Conservation (phyloP, 2,888 invertebrate species). For the Disparrhopalites patrizii region DNA sequence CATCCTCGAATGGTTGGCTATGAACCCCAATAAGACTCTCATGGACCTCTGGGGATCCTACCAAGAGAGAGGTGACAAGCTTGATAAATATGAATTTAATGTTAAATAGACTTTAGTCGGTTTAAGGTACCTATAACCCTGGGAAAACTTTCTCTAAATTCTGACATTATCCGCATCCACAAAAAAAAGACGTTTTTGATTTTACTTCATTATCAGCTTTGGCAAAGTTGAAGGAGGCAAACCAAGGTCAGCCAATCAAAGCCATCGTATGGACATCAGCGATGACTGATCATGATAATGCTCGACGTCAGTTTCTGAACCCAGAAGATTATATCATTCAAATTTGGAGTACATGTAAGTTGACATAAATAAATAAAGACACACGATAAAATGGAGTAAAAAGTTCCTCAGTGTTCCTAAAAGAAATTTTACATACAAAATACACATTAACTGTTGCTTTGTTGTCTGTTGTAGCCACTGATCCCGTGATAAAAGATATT, state of each 20-base stretch:
- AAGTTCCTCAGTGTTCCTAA: too few relatives aligned
- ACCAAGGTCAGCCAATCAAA: conserved; percentile 58
- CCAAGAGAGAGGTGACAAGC: conserved; percentile 33
- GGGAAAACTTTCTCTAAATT: not conserved
- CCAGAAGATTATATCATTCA: conserved; percentile 76
- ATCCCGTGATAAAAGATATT: conserved; percentile 59
- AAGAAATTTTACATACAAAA: not conserved
- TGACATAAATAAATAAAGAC: too few relatives aligned
- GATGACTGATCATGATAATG: conserved; percentile 68
- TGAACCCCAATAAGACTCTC: conserved; percentile 49
- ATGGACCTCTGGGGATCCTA: conserved; percentile 48
- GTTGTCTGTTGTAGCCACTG: conserved; percentile 53
- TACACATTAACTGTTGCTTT: not conserved
- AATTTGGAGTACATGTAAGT: conserved; percentile 45
- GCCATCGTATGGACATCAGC: conserved; percentile 77
- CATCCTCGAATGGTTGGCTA: conserved; percentile 57
- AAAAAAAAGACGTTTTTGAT: conserved; percentile 5
- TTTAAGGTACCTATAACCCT: too few relatives aligned
- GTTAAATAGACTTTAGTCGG: too few relatives aligned
- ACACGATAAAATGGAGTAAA: not conserved
- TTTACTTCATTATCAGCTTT: conserved; percentile 24
- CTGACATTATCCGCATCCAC: not conserved
- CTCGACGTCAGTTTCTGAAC: conserved; percentile 62
- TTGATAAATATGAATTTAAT: not conserved
- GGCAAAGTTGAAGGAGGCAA: conserved; percentile 34